These are phyloP conservation scores for Pomacea maculata DNA, from an alignment of 1,140 invertebrate species.

Conservation along the genomic window DNA sequence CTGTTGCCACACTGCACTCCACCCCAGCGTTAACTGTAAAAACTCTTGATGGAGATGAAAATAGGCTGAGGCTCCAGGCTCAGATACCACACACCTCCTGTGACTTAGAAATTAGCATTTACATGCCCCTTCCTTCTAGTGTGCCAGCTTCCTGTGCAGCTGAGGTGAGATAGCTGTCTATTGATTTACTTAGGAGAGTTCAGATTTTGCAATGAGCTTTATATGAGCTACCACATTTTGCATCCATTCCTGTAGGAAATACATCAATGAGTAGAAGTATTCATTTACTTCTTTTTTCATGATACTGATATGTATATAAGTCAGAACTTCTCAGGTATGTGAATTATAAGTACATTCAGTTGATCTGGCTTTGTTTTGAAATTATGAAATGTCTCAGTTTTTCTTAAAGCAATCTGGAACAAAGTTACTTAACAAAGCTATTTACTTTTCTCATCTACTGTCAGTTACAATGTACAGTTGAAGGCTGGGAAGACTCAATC, in stretches of 20 bases:
- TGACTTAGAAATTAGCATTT: slow-evolving; percentile 21
- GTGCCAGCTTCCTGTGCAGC: not conserved
- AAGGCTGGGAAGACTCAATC: slow-evolving; percentile 76
- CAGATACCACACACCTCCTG: slow-evolving; percentile 15
- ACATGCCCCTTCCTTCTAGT: not conserved
- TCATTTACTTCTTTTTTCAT: too few species aligned
- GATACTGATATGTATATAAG: too few species aligned
- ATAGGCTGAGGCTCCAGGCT: slow-evolving; percentile 28
- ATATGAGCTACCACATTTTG: not conserved
- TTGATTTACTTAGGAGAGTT: too few species aligned
- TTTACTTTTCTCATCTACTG: slow-evolving; percentile 35
- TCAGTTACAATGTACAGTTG: slow-evolving; percentile 75
- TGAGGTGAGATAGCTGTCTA: not conserved
- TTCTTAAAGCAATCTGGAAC: too few species aligned
- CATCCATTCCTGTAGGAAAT: not conserved
- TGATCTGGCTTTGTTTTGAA: too few species aligned
- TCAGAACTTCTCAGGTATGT: too few species aligned
- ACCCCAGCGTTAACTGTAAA: slow-evolving; percentile 20
- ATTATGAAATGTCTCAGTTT: too few species aligned
- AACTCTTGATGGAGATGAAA: slow-evolving; percentile 24
- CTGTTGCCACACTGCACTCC: slow-evolving; percentile 39
- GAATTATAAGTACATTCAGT: too few species aligned
- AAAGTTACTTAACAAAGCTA: not conserved
- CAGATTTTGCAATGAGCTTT: too few species aligned
- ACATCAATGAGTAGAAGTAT: too few species aligned